Base-by-base conservation (phyloP, 2,797 vertebrate species). In the Spondyliosoma cantharus region DNA sequence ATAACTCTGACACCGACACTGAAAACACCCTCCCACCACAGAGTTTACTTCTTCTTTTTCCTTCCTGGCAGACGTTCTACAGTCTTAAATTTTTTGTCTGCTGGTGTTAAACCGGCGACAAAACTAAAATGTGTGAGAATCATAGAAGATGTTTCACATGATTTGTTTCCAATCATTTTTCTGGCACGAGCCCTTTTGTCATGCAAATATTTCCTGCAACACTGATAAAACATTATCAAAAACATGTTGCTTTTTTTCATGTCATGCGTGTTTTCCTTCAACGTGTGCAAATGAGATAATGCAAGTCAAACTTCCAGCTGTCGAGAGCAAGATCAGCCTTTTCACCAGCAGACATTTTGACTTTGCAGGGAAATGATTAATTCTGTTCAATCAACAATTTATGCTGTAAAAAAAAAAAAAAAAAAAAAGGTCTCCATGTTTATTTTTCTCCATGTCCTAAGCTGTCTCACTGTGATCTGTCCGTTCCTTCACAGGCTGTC, bases 21-120 rank as follows among this genome's bases (percentile, higher is more conserved):
- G n/a, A 58, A 68, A 52, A 1, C 6, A 48, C 15, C 32, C 25
- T 45, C 16, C 11, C 16, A 60, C 72, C 4, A 4, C 66, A 37
- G 14, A 7, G 32, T 9, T n/a, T 11, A 77, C 73, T 91, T 89
- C 88, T 62, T 24, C 71, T 86, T 83, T 89, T 74, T 62, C 13
- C 67, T 81, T 86, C 45, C 74, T 77, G 17, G 0, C 20, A 67
- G 22, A 71, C 2, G 4, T 32, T 66, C 25, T 14, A n/a, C 17
- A 29, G 3, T 25, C 4, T 20, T 27, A 17, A 15, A 13, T 7
- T 9, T 11, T 49, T 7, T 1, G 2, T 54, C 29, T 58, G 13
- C 12, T 37, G 12, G 6, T 56, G 43, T 25, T 57, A 13, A 4
- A 15, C 9, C 22, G 2, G 32, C 32, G 32, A 54, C 11, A 70